A percentile compares a stretch with the other conserved stretches of the same genome.
phyloP scores from a whole-genome alignment of 2,888 invertebrate genomes.

The Drosophila mettleri region DNA sequence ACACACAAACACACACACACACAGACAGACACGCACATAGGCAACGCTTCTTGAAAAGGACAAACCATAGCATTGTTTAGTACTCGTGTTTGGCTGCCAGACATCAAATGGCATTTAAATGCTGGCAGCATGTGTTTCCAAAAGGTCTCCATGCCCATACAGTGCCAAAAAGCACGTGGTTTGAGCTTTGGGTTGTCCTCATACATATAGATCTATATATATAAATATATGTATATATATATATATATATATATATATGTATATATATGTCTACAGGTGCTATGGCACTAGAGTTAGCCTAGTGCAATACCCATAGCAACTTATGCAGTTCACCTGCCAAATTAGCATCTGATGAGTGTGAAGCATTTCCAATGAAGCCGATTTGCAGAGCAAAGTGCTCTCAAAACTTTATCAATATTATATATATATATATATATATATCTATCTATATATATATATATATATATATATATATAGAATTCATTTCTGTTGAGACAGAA shows the following conservation, averaged over 20 bases:
- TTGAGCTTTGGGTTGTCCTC: too few species aligned
- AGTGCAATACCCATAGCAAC: slow-evolving; percentile 3
- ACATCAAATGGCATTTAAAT: slow-evolving; percentile 73
- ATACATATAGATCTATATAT: too few species aligned
- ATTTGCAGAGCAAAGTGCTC: background rate
- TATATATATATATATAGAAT: too few species aligned
- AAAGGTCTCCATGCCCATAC: slow-evolving; percentile 20
- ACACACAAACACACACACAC: background rate
- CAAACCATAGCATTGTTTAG: slow-evolving; percentile 71
- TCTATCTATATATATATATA: too few species aligned
- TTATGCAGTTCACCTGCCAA: slow-evolving; percentile 8
- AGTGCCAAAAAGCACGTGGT: background rate
- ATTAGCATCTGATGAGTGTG: slow-evolving; percentile 18
- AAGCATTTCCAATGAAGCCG: slow-evolving; percentile 10
- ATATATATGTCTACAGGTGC: slow-evolving; percentile 25
- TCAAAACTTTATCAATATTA: slow-evolving; percentile 8
- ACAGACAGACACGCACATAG: background rate
- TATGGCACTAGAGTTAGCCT: background rate
- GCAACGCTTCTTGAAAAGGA: slow-evolving; percentile 56
- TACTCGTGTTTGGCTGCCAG: slow-evolving; percentile 47
- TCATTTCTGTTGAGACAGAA: too few species aligned
- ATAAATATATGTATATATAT: background rate
- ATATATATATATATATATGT: background rate
- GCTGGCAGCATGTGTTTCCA: slow-evolving; percentile 57
- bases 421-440: too few species aligned